Percentiles rank a stretch among this genome's conserved stretches.
These are phyloP conservation scores for Aix galericulata DNA, from an alignment of 2,113 vertebrate genomes.

Conservation along the genomic window DNA sequence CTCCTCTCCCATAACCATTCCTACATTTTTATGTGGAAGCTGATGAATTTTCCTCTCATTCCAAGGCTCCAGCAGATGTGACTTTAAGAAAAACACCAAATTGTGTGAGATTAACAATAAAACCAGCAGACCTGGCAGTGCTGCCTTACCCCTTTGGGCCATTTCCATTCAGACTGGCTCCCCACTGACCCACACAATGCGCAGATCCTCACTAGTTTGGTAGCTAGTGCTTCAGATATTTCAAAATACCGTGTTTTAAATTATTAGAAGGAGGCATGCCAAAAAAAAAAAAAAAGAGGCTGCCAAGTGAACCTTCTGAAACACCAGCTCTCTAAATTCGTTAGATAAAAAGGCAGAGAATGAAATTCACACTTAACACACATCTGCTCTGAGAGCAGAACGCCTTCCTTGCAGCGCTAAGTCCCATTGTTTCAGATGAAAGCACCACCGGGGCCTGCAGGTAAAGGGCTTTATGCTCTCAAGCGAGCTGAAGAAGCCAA, in stretches of 20 bases:
- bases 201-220: neutral
- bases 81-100: slow-evolving; percentile 18
- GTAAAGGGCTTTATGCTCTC: neutral
- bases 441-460: neutral
- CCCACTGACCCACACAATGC: neutral
- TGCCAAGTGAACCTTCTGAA: neutral
- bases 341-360: neutral
- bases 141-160: neutral
- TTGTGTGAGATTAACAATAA: neutral
- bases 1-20: neutral
- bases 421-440: neutral
- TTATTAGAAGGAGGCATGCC: neutral
- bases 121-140: neutral
- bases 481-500: neutral
- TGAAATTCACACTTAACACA: neutral
- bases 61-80: neutral
- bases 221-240: neutral
- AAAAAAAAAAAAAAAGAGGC: neutral
- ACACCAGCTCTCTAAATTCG: neutral
- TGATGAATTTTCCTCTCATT: neutral
- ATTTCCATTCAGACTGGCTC: neutral
- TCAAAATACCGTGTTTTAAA: neutral
- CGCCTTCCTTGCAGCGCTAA: neutral
- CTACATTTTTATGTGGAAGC: neutral
- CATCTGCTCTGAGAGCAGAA: neutral